phyloP scores from a whole-genome alignment of 2,113 vertebrate species.

The Fukomys damarensis region DNA sequence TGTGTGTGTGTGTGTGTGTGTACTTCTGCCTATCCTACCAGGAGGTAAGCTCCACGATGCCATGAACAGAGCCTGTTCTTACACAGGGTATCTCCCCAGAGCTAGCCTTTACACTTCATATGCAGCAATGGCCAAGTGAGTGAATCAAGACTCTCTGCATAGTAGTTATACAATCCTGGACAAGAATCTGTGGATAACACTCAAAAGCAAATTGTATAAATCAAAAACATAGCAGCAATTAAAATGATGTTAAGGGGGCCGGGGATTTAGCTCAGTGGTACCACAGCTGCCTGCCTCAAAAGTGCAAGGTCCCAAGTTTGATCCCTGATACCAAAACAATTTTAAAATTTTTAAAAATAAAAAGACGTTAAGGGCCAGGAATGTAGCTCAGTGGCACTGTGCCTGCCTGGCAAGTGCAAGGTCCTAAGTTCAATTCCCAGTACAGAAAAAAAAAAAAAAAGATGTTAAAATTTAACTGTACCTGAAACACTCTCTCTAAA shows the following conservation, averaged over 20 bases:
- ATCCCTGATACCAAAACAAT: too few relatives aligned
- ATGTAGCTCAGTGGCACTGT: too few relatives aligned
- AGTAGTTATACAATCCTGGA: not conserved
- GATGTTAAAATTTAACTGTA: constrained; percentile 29
- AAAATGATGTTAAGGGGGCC: not conserved
- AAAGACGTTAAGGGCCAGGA: too few relatives aligned
- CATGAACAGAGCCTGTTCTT: not conserved
- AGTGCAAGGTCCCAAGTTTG: too few relatives aligned
- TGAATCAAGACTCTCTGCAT: constrained; percentile 24
- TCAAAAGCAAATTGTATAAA: constrained; percentile 38
- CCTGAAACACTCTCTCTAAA: constrained; percentile 38
- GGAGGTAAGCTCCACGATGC: constrained; percentile 4
- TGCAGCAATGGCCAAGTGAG: not conserved
- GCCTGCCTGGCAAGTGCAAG: too few relatives aligned
- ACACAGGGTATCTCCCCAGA: not conserved
- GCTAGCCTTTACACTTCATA: not conserved
- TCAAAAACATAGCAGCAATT: not conserved
- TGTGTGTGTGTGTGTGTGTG: not conserved
- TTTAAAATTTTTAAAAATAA: too few relatives aligned
- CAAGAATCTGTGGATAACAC: not conserved
- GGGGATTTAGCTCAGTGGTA: too few relatives aligned
- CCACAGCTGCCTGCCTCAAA: too few relatives aligned
- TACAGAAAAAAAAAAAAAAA: too few relatives aligned
- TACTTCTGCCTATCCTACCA: not conserved
- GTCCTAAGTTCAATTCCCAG: too few relatives aligned